A percentile compares a stretch with the other conserved stretches of the same genome.
Conservation (phyloP, 2,888 invertebrate species). For the Bursaphelenchus okinawaensis region DNA sequence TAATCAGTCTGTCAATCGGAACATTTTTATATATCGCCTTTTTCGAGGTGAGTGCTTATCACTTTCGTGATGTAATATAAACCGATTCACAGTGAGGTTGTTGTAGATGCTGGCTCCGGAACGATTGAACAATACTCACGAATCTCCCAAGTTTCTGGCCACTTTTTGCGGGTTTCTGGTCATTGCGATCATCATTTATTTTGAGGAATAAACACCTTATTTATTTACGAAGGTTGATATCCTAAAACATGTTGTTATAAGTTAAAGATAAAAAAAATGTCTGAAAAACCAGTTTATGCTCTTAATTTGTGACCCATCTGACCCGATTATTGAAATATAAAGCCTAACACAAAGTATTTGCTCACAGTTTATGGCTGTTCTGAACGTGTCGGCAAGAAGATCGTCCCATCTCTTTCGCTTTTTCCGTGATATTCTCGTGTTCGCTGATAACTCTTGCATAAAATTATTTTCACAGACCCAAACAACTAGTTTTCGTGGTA, state of each 20-base stretch:
- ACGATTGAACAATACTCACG: constrained; percentile 1
- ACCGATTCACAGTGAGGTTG: background rate
- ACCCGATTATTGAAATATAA: no score
- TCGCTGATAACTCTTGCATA: background rate
- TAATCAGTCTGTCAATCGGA: constrained; percentile 21
- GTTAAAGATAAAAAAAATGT: no score
- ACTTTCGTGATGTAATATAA: no score
- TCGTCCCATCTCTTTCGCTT: background rate
- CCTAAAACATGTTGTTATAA: no score
- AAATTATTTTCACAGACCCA: background rate
- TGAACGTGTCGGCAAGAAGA: no score
- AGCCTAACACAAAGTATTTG: no score
- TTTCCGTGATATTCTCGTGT: background rate
- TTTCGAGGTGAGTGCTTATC: constrained; percentile 16
- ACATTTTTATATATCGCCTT: constrained; percentile 29
- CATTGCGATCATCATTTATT: constrained; percentile 10
- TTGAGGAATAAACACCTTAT: no score
- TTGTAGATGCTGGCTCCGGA: constrained; percentile 15
- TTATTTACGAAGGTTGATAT: no score
- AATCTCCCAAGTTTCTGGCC: constrained; percentile 6
- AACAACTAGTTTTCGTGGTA: no score
- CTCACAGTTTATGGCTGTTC: no score
- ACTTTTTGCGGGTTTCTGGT: constrained; percentile 8
- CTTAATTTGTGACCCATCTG: no score
- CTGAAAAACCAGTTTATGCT: no score